Conservation (phyloP, 2,113 vertebrate genomes). For the Pluvianellus socialis region DNA sequence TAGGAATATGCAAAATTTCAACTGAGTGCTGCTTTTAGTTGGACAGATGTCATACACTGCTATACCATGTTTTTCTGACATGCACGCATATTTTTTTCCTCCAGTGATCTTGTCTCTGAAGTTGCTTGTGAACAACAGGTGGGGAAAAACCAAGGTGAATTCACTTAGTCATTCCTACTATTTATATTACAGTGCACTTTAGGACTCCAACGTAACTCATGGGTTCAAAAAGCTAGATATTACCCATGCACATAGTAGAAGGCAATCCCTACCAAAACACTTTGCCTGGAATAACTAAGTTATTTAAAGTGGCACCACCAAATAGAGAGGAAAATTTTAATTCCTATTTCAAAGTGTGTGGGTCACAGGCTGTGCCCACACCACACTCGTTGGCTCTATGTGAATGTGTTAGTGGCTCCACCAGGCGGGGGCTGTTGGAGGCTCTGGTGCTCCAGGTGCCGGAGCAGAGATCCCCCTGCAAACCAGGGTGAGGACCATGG, state of each 20-base stretch:
- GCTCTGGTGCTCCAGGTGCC: fast-evolving
- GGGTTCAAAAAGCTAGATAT: background rate
- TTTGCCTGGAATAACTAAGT: background rate
- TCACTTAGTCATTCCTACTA: background rate
- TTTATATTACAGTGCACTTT: background rate
- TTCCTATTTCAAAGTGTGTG: background rate
- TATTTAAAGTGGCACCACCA: background rate
- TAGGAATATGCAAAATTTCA: background rate
- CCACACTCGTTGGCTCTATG: background rate
- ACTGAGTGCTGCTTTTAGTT: background rate
- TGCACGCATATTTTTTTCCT: background rate
- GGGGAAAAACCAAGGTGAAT: background rate
- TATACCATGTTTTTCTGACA: background rate
- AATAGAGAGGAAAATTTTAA: background rate
- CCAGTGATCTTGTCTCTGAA: background rate
- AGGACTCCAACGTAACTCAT: background rate
- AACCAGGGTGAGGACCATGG: fast-evolving
- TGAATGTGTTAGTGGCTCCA: background rate
- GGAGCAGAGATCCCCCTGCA: background rate
- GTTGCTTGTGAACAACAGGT: background rate
- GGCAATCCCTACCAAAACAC: background rate
- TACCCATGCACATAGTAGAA: background rate
- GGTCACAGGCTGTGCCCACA: background rate
- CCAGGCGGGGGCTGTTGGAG: background rate
- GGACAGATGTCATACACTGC: background rate